A percentile compares a stretch with the other conserved stretches of the same genome.
phyloP scores from a whole-genome alignment of 2,113 vertebrate species.

The Pteruthius melanotis region DNA sequence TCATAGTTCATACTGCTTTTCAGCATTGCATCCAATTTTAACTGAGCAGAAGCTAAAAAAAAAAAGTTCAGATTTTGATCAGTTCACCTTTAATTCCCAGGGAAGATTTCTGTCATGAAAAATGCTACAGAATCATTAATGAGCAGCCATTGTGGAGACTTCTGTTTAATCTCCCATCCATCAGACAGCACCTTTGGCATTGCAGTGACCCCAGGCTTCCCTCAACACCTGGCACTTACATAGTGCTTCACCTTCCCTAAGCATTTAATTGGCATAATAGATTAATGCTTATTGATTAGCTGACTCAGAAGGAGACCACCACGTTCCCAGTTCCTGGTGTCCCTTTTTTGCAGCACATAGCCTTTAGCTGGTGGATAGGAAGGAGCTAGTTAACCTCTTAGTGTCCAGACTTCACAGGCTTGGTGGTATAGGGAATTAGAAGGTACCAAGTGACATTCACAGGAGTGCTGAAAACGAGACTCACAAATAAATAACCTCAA shows the following conservation, averaged over 20 bases:
- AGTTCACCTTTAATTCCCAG: conserved; percentile 40
- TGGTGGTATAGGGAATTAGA: too few species aligned
- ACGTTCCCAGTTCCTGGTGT: neutral
- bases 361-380: neutral
- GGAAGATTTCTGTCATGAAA: conserved; percentile 27
- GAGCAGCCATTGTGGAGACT: conserved; percentile 6
- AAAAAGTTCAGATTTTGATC: neutral
- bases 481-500: neutral
- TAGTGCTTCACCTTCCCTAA: conserved; percentile 5
- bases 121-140: conserved; percentile 46
- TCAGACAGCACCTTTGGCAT: conserved; percentile 38
- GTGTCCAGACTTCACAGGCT: neutral
- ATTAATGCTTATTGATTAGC: conserved; percentile 43
- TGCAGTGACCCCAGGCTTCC: conserved; percentile 14
- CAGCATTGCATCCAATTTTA: neutral
- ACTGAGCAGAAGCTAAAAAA: neutral
- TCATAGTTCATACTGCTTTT: conserved; percentile 5
- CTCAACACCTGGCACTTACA: conserved; percentile 40
- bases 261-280: conserved; percentile 50
- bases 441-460: neutral
- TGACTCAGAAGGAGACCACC: conserved; percentile 8
- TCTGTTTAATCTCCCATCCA: conserved; percentile 46
- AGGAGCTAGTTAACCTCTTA: neutral
- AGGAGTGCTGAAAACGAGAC: neutral
- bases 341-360: neutral